These are phyloP conservation scores for Plemyria rubiginata DNA, from an alignment of 2,888 invertebrate genomes.

Conservation along the genomic window DNA sequence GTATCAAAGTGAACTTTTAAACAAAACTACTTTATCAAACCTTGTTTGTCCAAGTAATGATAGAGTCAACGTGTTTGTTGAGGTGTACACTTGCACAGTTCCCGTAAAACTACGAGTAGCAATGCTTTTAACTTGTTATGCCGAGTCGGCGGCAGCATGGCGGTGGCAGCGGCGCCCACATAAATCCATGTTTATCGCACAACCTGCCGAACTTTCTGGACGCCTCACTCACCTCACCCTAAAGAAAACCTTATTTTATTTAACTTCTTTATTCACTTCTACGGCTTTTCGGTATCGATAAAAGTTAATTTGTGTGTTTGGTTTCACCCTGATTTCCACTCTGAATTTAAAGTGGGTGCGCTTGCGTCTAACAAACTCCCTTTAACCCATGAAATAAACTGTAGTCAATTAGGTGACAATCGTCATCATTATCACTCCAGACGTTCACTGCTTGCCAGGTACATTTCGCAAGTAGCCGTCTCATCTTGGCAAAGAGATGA, in stretches of 20 bases:
- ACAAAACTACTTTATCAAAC: neutral
- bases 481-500: too few species aligned
- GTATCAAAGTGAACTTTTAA: neutral
- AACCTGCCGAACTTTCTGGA: conserved; percentile 80
- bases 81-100: conserved; percentile 25
- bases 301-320: conserved; percentile 59
- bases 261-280: conserved; percentile 71
- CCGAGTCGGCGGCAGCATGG: conserved; percentile 40
- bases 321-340: conserved; percentile 13
- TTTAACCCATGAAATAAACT: too few species aligned
- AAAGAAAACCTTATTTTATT: conserved; percentile 74
- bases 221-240: conserved; percentile 69
- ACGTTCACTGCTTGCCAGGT: too few species aligned
- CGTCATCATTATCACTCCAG: too few species aligned
- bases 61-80: neutral
- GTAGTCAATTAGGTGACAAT: too few species aligned
- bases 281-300: conserved; percentile 60
- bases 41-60: neutral
- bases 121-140: conserved; percentile 66
- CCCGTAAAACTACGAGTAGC: conserved; percentile 49
- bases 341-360: too few species aligned
- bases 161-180: conserved; percentile 59
- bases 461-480: too few species aligned
- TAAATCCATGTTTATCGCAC: conserved; percentile 78
- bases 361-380: too few species aligned